Base-by-base conservation (phyloP, 30 jellyfish, hydroid and myxozoan species). In the Catostylus mosaicus region DNA sequence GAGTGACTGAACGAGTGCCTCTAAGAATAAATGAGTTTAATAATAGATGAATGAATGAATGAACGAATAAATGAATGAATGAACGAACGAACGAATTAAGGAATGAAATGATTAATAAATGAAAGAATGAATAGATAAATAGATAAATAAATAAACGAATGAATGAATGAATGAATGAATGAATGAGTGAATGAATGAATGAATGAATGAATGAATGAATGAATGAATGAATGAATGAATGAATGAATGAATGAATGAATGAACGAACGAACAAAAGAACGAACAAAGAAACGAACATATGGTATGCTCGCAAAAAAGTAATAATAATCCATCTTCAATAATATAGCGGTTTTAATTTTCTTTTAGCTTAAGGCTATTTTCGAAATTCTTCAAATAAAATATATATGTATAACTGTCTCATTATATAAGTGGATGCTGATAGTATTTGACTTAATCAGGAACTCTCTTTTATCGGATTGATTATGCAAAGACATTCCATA, bases 171-270 rank as follows among this genome's bases (percentile, higher is more conserved):
- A 37, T 18, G 11, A 27, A 3, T 20, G 37, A 35, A 19, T n/a
- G 38, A 59, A 1, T 4, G 71, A 59, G 16, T 27, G 16, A 59
- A 59, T 20, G 38, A n/a, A 59, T 59, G 38, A 59, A 59, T 59
- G 71, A 59, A 59, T 59, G 38, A 59, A 59, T 59, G 19, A 59
- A 59, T 59, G 38, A 50, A 50, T 50, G 71, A 27, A 59, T 59
- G 38, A 59, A 59, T 59, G 71, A 59, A 23, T 59, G 71, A 27
- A 59, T 59, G 40, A 59, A 59, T 59, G 71, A 59, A 59, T 0
- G 38, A 59, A 24, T 59, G 71, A 59, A 27, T 59, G 40, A 23
- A 27, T 59, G 54, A 43, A 43, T 43, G 16, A 16, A 43, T 43
- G 54, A 43, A 43, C 16, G 54, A 43, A 9, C 16, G 54, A 16